Conservation (phyloP, 1,140 invertebrate genomes). For the Oryzaephilus surinamensis region DNA sequence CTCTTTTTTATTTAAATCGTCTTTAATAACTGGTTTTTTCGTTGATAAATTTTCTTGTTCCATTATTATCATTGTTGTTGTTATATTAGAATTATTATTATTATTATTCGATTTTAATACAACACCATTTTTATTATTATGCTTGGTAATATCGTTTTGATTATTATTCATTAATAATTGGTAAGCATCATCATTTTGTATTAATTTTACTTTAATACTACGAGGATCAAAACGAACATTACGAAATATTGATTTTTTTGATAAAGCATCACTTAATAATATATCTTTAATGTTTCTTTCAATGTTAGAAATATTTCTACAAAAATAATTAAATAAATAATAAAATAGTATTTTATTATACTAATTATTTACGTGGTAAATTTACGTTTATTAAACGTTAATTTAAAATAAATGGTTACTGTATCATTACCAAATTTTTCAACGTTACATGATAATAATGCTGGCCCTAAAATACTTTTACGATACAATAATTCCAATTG, state of each 20-base stretch:
- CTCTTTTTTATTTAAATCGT: slow-evolving; percentile 33
- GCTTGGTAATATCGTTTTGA: slow-evolving; percentile 15
- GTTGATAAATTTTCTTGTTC: slow-evolving; percentile 34
- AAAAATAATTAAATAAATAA: slow-evolving; percentile 22
- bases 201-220: slow-evolving; percentile 51
- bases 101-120: slow-evolving; percentile 42
- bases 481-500: slow-evolving; percentile 38
- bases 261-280: slow-evolving; percentile 54
- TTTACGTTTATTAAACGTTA: slow-evolving; percentile 64
- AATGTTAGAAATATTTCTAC: slow-evolving; percentile 49
- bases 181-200: slow-evolving; percentile 38
- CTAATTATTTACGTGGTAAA: slow-evolving; percentile 54
- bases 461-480: slow-evolving; percentile 46
- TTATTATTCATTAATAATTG: slow-evolving; percentile 36
- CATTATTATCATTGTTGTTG: slow-evolving; percentile 30
- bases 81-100: slow-evolving; percentile 20
- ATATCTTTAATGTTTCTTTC: slow-evolving; percentile 57
- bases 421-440: slow-evolving; percentile 58
- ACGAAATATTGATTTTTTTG: slow-evolving; percentile 51
- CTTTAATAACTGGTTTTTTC: slow-evolving; percentile 18
- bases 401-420: slow-evolving; percentile 61
- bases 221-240: slow-evolving; percentile 55
- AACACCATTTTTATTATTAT: slow-evolving; percentile 38
- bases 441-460: slow-evolving; percentile 51
- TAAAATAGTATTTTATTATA: slow-evolving; percentile 8